Percentiles rank a stretch among this genome's conserved stretches.
These are phyloP conservation scores for Leptinotarsa juncta DNA, from an alignment of 2,888 invertebrate genomes.

Conservation along the genomic window DNA sequence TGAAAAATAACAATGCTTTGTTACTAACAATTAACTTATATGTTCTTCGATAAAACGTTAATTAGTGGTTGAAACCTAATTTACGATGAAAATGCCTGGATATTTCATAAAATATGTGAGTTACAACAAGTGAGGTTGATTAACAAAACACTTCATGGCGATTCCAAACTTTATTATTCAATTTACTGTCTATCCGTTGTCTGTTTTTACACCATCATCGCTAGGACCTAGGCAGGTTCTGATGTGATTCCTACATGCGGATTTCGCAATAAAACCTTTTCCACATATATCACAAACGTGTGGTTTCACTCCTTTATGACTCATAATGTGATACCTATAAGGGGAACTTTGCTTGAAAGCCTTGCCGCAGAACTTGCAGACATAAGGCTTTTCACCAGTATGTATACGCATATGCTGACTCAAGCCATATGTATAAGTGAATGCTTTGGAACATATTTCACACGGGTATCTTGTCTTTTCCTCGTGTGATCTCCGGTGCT, in stretches of 20 bases:
- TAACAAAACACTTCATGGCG: neutral
- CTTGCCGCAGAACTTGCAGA: conserved; percentile 57
- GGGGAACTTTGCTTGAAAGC: conserved; percentile 60
- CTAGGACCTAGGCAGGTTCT: conserved; percentile 19
- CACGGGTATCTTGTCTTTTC: conserved; percentile 36
- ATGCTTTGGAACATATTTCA: conserved; percentile 38
- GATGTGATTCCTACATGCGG: conserved; percentile 35
- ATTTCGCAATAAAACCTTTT: conserved; percentile 71
- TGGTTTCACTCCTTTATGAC: conserved; percentile 72
- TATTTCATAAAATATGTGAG: too few relatives aligned
- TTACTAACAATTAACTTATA: too few relatives aligned
- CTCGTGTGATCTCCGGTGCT: conserved; percentile 38
- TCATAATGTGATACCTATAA: conserved; percentile 69
- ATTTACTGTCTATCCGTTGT: neutral
- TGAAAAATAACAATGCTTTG: too few relatives aligned
- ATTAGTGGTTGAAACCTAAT: too few relatives aligned
- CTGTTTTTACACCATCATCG: neutral
- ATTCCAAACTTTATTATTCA: conserved; percentile 2
- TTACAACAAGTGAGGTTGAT: neutral
- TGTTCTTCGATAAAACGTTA: too few relatives aligned
- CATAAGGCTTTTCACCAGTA: conserved; percentile 61
- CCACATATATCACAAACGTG: conserved; percentile 70
- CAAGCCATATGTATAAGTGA: conserved; percentile 44
- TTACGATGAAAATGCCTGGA: too few relatives aligned
- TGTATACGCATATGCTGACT: conserved; percentile 51